Percentiles rank a stretch among this genome's conserved stretches.
phyloP scores from a whole-genome alignment of 1,140 invertebrate genomes.

The Eriocheir sinensis region DNA sequence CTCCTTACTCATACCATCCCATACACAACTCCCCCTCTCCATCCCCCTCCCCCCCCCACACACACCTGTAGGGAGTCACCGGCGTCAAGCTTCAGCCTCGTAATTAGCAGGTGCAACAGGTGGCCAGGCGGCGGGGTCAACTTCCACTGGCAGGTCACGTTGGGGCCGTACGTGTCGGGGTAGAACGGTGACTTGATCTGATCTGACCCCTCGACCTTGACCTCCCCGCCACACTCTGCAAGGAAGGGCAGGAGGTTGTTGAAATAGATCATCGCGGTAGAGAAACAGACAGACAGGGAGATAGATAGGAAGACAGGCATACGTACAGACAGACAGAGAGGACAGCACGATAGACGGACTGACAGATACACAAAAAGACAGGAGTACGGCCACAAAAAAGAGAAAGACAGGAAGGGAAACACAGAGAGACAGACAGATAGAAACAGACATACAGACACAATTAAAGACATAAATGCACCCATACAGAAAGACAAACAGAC shows the following conservation, averaged over 20 bases:
- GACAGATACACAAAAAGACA: background rate
- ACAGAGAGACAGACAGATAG: no score
- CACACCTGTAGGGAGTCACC: constrained; percentile 69
- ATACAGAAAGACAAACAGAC: no score
- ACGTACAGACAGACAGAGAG: background rate
- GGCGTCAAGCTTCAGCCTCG: constrained; percentile 59
- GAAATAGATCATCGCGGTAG: no score
- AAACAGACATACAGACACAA: no score
- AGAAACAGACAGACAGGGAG: background rate
- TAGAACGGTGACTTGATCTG: constrained; percentile 70
- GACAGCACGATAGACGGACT: no score
- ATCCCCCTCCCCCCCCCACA: background rate
- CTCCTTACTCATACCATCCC: no score
- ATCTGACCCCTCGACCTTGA: background rate
- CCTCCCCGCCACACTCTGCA: constrained; percentile 55
- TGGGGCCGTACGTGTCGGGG: constrained; percentile 67
- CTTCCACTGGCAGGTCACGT: constrained; percentile 67
- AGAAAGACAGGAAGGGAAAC: background rate
- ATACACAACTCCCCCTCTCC: no score
- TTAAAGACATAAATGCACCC: no score
- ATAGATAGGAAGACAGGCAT: background rate
- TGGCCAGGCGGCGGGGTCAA: constrained; percentile 46
- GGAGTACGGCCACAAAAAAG: no score
- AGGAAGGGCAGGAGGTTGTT: background rate
- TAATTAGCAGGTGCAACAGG: constrained; percentile 57